Evolutionary conservation across 2,888 invertebrate genomes (phyloP).

Genomic region (Drosophila engyochracea): DNA sequence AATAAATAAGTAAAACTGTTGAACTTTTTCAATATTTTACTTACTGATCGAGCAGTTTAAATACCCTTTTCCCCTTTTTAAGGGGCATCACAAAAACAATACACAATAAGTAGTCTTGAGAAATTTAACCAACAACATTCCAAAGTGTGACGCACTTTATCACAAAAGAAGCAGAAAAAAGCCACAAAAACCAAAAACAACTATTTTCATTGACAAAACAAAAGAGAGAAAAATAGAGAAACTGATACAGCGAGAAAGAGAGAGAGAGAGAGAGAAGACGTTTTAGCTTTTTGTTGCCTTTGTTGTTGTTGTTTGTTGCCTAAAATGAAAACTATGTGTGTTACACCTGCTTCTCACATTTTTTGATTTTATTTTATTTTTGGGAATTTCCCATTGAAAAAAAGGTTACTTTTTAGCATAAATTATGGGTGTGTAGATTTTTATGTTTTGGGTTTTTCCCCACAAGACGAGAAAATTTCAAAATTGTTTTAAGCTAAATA

Average conservation of each 20-base stretch:
- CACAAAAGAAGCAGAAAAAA: not conserved
- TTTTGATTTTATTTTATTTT: not conserved
- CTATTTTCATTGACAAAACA: slow-evolving; percentile 62
- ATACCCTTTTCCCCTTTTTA: not conserved
- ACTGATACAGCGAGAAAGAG: not conserved
- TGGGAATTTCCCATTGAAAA: not conserved
- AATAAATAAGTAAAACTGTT: not conserved
- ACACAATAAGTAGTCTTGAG: slow-evolving; percentile 19
- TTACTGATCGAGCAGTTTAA: not conserved
- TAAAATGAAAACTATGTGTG: not conserved
- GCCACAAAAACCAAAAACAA: slow-evolving; percentile 22
- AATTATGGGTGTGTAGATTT: not conserved
- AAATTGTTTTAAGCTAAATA: not conserved
- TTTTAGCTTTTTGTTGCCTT: not conserved
- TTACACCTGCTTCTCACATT: slow-evolving; percentile 5
- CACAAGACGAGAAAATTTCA: not conserved
- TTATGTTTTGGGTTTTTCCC: not conserved
- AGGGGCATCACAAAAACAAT: not conserved
- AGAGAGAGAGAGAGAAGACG: not conserved
- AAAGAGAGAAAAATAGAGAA: not conserved
- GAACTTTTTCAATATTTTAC: not conserved
- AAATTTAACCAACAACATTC: slow-evolving; percentile 71
- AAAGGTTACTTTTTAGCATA: not conserved
- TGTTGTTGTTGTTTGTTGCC: not conserved
- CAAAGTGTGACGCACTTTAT: slow-evolving; percentile 64